A percentile compares a stretch with the other conserved stretches of the same genome.
These are phyloP conservation scores for Tenthredo livida DNA, from an alignment of 2,888 invertebrate genomes.

Conservation along the genomic window DNA sequence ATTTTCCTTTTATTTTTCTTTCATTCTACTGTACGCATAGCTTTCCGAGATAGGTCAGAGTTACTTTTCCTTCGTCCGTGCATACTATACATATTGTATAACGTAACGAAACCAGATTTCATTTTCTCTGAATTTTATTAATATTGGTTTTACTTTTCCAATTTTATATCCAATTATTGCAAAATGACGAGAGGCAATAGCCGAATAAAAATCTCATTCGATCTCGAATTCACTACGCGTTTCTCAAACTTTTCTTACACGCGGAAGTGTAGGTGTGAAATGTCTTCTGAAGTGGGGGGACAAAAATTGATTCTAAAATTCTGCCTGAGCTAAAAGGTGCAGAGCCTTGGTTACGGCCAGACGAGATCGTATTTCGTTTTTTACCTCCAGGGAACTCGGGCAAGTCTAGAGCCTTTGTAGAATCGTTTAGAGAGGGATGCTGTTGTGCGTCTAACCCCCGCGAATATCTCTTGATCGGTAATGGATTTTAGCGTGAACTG, in stretches of 20 bases:
- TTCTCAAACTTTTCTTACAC: background rate
- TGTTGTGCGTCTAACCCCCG: background rate
- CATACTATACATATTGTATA: background rate
- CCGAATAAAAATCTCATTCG: background rate
- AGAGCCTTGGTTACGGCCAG: background rate
- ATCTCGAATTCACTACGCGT: background rate
- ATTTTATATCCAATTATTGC: background rate
- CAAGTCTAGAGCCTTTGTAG: conserved; percentile 8
- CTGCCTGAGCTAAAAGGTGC: background rate
- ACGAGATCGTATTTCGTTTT: conserved; percentile 30
- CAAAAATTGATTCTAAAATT: conserved; percentile 22
- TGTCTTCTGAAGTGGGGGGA: background rate
- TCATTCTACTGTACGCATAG: background rate
- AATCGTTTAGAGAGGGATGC: conserved; percentile 10
- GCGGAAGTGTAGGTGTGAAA: background rate
- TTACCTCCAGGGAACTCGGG: conserved; percentile 26
- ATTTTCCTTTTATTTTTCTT: background rate
- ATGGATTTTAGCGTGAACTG: conserved; percentile 24
- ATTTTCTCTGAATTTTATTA: background rate
- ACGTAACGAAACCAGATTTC: background rate
- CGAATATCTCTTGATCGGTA: conserved; percentile 28
- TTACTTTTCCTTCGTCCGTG: background rate
- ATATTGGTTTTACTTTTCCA: background rate
- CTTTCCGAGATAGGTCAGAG: background rate
- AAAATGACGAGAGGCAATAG: background rate